Evolutionary conservation across 2,888 invertebrate genomes (phyloP), one percentile per base, ranked within the genome.

Genomic region (Spicauda simplicius): DNA sequence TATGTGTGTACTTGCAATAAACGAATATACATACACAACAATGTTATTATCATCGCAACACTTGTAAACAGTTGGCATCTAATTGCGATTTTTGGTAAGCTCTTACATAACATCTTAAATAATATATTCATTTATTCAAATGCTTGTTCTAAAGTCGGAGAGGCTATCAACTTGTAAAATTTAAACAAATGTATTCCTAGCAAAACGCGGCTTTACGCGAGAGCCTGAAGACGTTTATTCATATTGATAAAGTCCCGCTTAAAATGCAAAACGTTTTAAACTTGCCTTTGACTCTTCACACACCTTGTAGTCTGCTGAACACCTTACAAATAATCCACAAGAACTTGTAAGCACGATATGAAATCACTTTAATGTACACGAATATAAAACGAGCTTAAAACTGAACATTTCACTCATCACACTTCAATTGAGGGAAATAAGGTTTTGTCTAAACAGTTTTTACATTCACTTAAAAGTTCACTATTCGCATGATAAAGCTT

Each of bases 201-300:
- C 45, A 45, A 76, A 78, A 67, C 63, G 68, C 56, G 68, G 69
- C 65, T 70, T 66, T 59, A 11, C 12, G 50, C 66, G 56, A 57
- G 64, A 69, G 72, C 74, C 73, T 41, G 53, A 53, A 64, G 45
- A 55, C 53, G 30, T 45, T 55, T 76, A 83, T 84, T 85, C 82
- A 85, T 84, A 85, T 84, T 82, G 78, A 83, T 79, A 84, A 84
- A 61, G 79, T 76, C 76, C 77, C 77, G 78, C 77, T 80, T 80
- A 80, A 81, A 80, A 79, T 80, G 80, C 76, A 78, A 76, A 81
- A 77, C 76, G 71, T 71, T 73, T 69, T 68, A 71, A 83, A 84
- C 87, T 87, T 80, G 83, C 85, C 86, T 86, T 81, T 82, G 76
- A 77, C 70, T 76, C 64, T 75, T 74, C 60, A 53, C 50, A 33